These are phyloP conservation scores for Catostylus mosaicus DNA, from an alignment of 30 jellyfish, hydroid and myxozoan species.

Conservation along the genomic window DNA sequence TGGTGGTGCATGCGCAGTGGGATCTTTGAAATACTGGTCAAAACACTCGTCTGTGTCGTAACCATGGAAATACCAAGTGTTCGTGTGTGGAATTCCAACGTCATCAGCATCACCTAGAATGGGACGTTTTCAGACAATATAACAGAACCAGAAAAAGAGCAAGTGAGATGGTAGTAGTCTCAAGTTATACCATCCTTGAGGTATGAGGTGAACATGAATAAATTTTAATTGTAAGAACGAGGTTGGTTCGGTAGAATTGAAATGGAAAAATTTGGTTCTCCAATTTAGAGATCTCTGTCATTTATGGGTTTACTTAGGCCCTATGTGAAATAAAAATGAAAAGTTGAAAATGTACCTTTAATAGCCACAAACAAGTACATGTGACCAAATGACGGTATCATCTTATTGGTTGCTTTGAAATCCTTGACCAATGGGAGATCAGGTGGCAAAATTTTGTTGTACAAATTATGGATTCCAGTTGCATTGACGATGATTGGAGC, in stretches of 20 bases:
- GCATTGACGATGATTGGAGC: conserved; percentile 90
- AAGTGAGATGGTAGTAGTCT: too few species aligned
- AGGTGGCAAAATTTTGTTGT: conserved; percentile 75
- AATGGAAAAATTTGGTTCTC: too few species aligned
- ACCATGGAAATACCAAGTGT: conserved; percentile 95
- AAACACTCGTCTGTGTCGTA: conserved; percentile 89
- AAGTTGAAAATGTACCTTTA: conserved; percentile 81
- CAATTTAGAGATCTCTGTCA: too few species aligned
- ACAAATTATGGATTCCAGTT: conserved; percentile 85
- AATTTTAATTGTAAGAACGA: too few species aligned
- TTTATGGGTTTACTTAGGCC: too few species aligned
- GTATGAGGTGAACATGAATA: too few species aligned
- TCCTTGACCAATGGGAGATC: conserved; percentile 78
- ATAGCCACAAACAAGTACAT: conserved; percentile 88
- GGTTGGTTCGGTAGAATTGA: too few species aligned
- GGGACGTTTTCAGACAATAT: not conserved
- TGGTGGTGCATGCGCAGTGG: conserved; percentile 86
- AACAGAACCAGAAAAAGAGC: not conserved
- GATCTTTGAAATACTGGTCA: conserved; percentile 74
- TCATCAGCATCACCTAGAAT: conserved; percentile 86
- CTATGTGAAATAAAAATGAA: too few species aligned
- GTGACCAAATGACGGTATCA: conserved; percentile 89
- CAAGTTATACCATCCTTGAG: too few species aligned
- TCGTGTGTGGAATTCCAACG: conserved; percentile 86
- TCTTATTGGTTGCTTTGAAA: conserved; percentile 72